Percentiles rank a stretch among this genome's conserved stretches.
Conservation (phyloP, 2,888 invertebrate genomes). For the Sepioteuthis lessoniana region DNA sequence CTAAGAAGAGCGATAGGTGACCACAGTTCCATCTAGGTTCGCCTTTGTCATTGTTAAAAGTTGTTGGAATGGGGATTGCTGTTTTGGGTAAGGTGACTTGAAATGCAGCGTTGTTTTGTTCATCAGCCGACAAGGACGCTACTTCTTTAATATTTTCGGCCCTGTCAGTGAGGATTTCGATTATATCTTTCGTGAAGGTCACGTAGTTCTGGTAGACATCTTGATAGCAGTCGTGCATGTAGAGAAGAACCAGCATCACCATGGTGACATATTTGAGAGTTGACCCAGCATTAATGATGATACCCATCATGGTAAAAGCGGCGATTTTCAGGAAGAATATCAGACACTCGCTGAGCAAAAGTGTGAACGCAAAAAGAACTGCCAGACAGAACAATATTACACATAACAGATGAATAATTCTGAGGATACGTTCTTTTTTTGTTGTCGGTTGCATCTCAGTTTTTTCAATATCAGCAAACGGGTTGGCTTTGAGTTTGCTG, state of each 20-base stretch:
- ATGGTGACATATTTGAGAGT: constrained; percentile 71
- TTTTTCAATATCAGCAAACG: background rate
- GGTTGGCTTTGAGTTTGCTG: background rate
- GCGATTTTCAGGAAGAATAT: constrained; percentile 70
- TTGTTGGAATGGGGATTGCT: constrained; percentile 62
- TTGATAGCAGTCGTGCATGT: constrained; percentile 73
- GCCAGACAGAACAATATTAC: constrained; percentile 59
- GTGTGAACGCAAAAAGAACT: constrained; percentile 63
- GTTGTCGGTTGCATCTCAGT: background rate
- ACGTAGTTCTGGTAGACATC: constrained; percentile 74
- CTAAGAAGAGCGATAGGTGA: constrained; percentile 72
- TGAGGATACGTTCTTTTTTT: background rate
- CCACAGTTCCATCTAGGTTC: constrained; percentile 70
- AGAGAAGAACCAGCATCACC: constrained; percentile 70
- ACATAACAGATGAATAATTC: background rate
- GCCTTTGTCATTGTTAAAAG: constrained; percentile 63
- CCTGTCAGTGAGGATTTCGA: constrained; percentile 69
- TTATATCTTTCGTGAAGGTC: constrained; percentile 71
- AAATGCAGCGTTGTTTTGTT: constrained; percentile 72
- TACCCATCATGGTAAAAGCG: constrained; percentile 73
- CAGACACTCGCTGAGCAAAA: constrained; percentile 70
- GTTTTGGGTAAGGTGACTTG: constrained; percentile 66
- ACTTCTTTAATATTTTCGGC: constrained; percentile 68
- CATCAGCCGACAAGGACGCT: constrained; percentile 66
- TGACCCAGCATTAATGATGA: constrained; percentile 71